Percentiles rank a stretch among this genome's conserved stretches.
These are phyloP conservation scores for Balearica regulorum DNA, from an alignment of 2,797 vertebrate species.

Conservation along the genomic window DNA sequence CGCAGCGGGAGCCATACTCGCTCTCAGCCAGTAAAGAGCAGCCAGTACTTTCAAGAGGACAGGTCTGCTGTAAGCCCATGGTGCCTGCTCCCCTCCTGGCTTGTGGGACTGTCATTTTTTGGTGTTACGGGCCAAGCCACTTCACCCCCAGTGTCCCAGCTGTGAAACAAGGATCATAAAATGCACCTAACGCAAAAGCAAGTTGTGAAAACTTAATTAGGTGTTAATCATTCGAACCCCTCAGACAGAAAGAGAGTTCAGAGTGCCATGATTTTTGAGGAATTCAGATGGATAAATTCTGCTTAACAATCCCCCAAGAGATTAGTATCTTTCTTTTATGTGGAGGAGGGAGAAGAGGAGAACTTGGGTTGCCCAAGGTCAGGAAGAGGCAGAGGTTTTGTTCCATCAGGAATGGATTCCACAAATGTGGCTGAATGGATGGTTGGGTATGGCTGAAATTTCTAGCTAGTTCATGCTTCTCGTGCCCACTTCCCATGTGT, in stretches of 20 bases:
- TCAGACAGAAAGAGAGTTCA: neutral
- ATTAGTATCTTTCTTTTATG: neutral
- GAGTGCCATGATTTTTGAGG: neutral
- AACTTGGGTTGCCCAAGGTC: neutral
- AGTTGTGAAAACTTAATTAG: neutral
- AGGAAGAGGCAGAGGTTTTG: neutral
- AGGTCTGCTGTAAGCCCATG: neutral
- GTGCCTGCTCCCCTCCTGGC: neutral
- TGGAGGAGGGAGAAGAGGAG: neutral
- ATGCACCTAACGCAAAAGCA: neutral
- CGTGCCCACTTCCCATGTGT: accelerated
- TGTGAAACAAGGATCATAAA: neutral
- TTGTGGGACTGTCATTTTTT: neutral
- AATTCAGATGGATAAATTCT: neutral
- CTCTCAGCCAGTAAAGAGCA: neutral
- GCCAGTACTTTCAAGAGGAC: neutral
- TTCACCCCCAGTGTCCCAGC: neutral
- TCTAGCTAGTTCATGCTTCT: neutral
- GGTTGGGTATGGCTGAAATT: neutral
- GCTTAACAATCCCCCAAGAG: neutral
- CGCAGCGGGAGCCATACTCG: accelerated
- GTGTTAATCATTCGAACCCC: neutral
- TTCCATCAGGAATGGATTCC: neutral
- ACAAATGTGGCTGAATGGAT: neutral
- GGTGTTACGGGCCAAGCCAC: neutral